Conservation (phyloP, 2,888 invertebrate species). For the Hanleya hanleyi region DNA sequence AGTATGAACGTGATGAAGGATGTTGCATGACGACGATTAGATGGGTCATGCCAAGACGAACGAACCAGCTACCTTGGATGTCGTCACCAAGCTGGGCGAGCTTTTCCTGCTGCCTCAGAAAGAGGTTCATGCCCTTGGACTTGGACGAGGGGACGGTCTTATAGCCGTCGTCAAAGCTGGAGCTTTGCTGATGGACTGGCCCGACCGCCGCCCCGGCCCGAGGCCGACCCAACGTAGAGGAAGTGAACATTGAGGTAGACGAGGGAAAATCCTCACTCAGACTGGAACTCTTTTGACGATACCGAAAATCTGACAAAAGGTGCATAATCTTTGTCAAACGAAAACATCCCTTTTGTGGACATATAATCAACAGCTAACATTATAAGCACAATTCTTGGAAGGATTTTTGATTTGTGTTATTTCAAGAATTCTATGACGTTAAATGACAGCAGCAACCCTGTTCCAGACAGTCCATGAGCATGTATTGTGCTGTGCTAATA, state of each 20-base stretch:
- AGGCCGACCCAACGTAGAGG: conserved; percentile 1
- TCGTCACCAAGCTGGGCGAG: conserved; percentile 51
- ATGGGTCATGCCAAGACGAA: too few species aligned
- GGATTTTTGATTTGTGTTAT: too few species aligned
- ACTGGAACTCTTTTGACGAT: background rate
- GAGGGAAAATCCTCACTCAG: background rate
- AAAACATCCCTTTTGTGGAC: too few species aligned
- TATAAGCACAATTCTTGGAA: too few species aligned
- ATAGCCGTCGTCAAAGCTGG: background rate
- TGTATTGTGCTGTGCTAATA: too few species aligned
- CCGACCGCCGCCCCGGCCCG: background rate
- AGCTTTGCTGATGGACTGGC: too few species aligned
- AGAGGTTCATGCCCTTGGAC: conserved; percentile 59
- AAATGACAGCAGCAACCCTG: too few species aligned
- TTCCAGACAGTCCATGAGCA: too few species aligned
- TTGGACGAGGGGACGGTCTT: conserved; percentile 14
- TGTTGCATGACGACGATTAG: too few species aligned
- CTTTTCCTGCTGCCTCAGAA: conserved; percentile 57
- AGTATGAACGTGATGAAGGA: too few species aligned
- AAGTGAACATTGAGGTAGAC: conserved; percentile 5
- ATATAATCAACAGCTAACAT: too few species aligned
- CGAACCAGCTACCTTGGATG: conserved; percentile 60
- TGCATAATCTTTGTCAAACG: background rate
- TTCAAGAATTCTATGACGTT: too few species aligned
- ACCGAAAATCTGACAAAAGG: conserved; percentile 4